These are phyloP conservation scores for Rutilus rutilus DNA, from an alignment of 2,113 vertebrate genomes.

Conservation along the genomic window DNA sequence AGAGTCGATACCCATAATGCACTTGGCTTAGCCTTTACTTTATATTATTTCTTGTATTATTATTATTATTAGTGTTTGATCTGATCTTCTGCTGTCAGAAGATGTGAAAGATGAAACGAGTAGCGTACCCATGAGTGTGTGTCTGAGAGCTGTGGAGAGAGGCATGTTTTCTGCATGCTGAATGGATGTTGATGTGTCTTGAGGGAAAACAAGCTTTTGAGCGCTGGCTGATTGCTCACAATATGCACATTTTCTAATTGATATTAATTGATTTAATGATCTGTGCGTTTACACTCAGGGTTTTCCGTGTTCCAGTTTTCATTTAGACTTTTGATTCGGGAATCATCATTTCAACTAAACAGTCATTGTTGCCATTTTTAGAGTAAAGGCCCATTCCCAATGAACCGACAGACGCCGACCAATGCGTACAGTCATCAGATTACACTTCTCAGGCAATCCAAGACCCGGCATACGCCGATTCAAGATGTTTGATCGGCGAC, in stretches of 20 bases:
- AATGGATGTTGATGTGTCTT: conserved; percentile 18
- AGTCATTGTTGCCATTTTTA: background rate
- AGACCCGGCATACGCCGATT: too few species aligned
- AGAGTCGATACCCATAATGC: background rate
- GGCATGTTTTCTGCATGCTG: background rate
- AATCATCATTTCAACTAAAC: background rate
- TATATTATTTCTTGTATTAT: background rate
- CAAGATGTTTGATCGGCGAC: too few species aligned
- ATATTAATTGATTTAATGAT: conserved; percentile 71
- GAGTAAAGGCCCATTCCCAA: too few species aligned
- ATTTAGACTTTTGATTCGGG: conserved; percentile 30
- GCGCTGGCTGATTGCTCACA: conserved; percentile 20
- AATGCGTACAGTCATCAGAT: too few species aligned
- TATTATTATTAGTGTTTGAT: background rate
- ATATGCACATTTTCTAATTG: conserved; percentile 60
- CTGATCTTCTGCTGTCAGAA: background rate
- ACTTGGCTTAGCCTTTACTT: background rate
- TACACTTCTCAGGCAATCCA: too few species aligned
- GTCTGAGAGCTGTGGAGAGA: background rate
- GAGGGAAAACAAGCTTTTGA: background rate
- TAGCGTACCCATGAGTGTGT: background rate
- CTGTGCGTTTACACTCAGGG: conserved; percentile 57
- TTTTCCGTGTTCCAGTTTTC: conserved; percentile 40
- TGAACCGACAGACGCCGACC: too few species aligned
- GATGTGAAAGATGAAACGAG: background rate